A percentile compares a stretch with the other conserved stretches of the same genome.
These are phyloP conservation scores for Zaprionus nigranus DNA, from an alignment of 1,140 invertebrate genomes.

Conservation along the genomic window DNA sequence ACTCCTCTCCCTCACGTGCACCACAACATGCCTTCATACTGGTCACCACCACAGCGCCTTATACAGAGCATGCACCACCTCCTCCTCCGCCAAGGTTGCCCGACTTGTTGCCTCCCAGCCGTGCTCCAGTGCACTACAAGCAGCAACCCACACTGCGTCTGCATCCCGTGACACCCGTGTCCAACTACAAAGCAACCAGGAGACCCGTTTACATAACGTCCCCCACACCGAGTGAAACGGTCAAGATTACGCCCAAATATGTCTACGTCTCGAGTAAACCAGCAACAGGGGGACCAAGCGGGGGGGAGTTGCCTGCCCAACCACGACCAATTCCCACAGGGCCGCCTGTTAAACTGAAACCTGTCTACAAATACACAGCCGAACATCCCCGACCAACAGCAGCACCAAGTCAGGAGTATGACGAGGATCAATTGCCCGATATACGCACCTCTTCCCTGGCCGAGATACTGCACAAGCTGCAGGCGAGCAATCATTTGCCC, in stretches of 20 bases:
- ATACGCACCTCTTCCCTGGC: conserved; percentile 84
- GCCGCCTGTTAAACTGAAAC: conserved; percentile 68
- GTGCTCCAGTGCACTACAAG: conserved; percentile 53
- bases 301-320: conserved; percentile 28
- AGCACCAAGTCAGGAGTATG: conserved; percentile 20
- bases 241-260: conserved; percentile 73
- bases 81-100: conserved; percentile 35
- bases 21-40: conserved; percentile 68
- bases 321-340: conserved; percentile 30
- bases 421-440: conserved; percentile 74
- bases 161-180: conserved; percentile 49
- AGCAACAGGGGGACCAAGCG: conserved; percentile 3
- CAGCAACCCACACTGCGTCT: conserved; percentile 68
- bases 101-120: conserved; percentile 50
- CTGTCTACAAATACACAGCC: conserved; percentile 59
- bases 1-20: conserved; percentile 24
- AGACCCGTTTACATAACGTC: conserved; percentile 62
- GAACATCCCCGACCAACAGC: conserved; percentile 34
- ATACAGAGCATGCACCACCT: conserved; percentile 48
- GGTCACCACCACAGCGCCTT: conserved; percentile 68
- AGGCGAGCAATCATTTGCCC: conserved; percentile 90
- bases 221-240: conserved; percentile 60
- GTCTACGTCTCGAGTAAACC: conserved; percentile 48
- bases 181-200: conserved; percentile 65
- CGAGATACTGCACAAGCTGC: conserved; percentile 87